Conservation (phyloP, 2,113 vertebrate species). For the Orthonyx spaldingii region DNA sequence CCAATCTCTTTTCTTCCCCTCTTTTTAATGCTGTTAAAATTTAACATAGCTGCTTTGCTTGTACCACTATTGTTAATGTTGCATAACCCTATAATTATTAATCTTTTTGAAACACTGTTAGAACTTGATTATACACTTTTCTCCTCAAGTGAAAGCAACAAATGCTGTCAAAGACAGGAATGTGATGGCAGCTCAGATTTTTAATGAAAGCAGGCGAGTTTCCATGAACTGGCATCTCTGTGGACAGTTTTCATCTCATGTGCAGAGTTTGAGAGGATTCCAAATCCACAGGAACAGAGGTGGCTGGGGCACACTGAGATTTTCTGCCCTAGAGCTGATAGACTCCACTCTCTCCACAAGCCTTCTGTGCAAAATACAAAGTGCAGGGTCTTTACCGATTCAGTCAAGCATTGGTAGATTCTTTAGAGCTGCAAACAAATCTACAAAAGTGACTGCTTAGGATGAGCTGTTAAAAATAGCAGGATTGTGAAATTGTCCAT, state of each 20-base stretch:
- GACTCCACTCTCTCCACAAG: background rate
- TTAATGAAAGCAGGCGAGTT: background rate
- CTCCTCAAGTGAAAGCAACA: background rate
- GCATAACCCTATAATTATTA: background rate
- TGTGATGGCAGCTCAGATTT: background rate
- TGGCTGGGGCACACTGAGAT: background rate
- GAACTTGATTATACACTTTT: background rate
- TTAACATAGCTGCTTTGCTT: background rate
- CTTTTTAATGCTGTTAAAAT: background rate
- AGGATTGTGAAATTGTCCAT: background rate
- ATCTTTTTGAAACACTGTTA: background rate
- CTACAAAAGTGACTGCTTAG: background rate
- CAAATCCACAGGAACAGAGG: background rate
- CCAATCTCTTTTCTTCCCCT: slow-evolving; percentile 32
- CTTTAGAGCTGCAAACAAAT: background rate
- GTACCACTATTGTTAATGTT: background rate
- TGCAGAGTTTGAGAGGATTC: background rate
- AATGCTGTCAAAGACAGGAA: background rate
- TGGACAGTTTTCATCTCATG: background rate
- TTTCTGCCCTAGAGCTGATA: too few species aligned
- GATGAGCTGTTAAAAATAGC: background rate
- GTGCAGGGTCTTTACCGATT: background rate
- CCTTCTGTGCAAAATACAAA: background rate
- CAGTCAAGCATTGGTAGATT: background rate
- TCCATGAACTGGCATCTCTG: background rate